Evolutionary conservation across 1,140 invertebrate genomes (phyloP).

Genomic region (Drosophila lacertosa): DNA sequence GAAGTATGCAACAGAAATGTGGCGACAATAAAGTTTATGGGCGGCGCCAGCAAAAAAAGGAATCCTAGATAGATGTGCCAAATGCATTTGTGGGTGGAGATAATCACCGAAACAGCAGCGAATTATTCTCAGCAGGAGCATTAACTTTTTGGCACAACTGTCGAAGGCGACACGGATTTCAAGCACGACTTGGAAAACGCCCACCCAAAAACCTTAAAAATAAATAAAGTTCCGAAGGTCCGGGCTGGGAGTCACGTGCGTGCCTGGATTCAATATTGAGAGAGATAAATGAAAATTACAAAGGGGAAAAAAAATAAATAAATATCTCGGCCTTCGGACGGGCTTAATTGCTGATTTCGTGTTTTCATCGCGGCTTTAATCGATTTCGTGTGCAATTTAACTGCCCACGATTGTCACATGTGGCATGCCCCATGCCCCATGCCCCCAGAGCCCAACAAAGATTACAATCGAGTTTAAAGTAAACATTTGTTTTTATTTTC

Average conservation of each 20-base stretch:
- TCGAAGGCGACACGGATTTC: constrained; percentile 39
- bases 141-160: constrained; percentile 27
- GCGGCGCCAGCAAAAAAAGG: constrained; percentile 49
- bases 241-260: constrained; percentile 57
- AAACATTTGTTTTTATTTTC: constrained; percentile 76
- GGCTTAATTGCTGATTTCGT: constrained; percentile 76
- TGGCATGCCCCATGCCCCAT: constrained; percentile 34
- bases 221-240: constrained; percentile 7
- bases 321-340: constrained; percentile 65
- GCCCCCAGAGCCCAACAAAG: constrained; percentile 14
- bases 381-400: constrained; percentile 66
- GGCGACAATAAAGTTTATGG: constrained; percentile 81
- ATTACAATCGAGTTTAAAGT: constrained; percentile 69
- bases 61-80: constrained; percentile 4
- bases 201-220: constrained; percentile 32
- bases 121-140: constrained; percentile 15
- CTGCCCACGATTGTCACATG: constrained; percentile 66
- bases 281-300: constrained; percentile 33
- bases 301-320: constrained; percentile 39
- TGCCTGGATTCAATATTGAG: constrained; percentile 65
- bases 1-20: constrained; percentile 74
- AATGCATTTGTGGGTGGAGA: constrained; percentile 17
- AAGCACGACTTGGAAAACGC: constrained; percentile 23
- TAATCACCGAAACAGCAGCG: constrained; percentile 14
- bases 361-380: constrained; percentile 71